Conservation (phyloP, 2,888 invertebrate genomes). For the Drosophila nr. fundita region DNA sequence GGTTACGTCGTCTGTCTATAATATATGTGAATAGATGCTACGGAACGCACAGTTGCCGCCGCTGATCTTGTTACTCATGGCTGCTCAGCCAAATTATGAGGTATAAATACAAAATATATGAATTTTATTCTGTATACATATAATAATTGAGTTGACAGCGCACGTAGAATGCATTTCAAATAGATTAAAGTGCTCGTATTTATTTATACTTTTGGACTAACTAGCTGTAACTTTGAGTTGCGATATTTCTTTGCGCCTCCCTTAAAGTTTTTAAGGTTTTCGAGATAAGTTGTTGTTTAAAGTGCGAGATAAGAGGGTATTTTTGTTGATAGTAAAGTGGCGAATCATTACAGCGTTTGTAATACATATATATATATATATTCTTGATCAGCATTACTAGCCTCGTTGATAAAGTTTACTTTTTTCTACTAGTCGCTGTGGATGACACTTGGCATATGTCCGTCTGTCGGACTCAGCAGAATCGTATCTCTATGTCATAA, state of each 20-base stretch:
- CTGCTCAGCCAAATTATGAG: not conserved
- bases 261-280: not conserved
- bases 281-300: not conserved
- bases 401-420: not conserved
- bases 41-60: conserved; percentile 11
- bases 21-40: conserved; percentile 14
- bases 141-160: not conserved
- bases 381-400: not conserved
- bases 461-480: not conserved
- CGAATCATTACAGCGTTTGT: not conserved
- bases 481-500: rapidly evolving
- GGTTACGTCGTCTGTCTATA: conserved; percentile 36
- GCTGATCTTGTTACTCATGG: conserved; percentile 8
- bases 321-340: no score
- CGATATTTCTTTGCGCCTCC: not conserved
- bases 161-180: not conserved
- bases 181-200: not conserved
- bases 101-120: conserved; percentile 15
- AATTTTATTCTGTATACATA: conserved; percentile 1
- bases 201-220: not conserved
- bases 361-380: not conserved
- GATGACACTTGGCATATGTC: not conserved
- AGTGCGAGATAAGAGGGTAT: rapidly evolving
- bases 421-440: not conserved
- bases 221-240: not conserved